Evolutionary conservation across 2,888 invertebrate genomes (phyloP), one percentile per base, ranked within the genome.

Genomic region (Nemotelus nigrinus): DNA sequence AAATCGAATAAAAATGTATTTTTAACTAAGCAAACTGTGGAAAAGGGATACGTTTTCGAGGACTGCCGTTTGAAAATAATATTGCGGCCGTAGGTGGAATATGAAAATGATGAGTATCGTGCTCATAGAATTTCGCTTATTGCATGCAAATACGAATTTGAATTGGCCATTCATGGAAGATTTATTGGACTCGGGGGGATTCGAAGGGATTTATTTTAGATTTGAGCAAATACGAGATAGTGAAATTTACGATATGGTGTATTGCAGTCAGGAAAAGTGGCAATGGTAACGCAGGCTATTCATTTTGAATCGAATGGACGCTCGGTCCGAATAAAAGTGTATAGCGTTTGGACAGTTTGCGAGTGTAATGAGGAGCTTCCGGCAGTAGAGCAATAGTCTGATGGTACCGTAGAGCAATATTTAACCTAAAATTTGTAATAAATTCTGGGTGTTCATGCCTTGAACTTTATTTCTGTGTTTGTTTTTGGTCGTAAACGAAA

Each of bases 1-100:
- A 60, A 60, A 60, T 60, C 60, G 43, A 60, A 60, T 60, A 25
- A 43, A 60, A 60, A 60, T 60, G 60, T 60, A 41, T 41, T 60
- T 39, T 60, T 60, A 60, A 60, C 60, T 7, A 60, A 60, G 41
- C 60, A n/a, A 60, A 41, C 41, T 43, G 60, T 2, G 41, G n/a
- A 25, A 60, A 39, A 41, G 60, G 41, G 41, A 25, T 41, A 41
- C 25, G 60, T 41, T 60, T n/a, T 10, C 41, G 60, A 39, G 60
- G 39, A 58, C 25, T 25, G 41, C 43, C 43, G 43, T 25, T 60
- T 60, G 60, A 60, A 60, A 25, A 60, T 60, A 60, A 60, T 60
- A 60, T 60, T 60, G 7, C 60, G 41, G 50, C 8, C 39, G 60
- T 60, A 25, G 60, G 39, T 7, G 41, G 3, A 60, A 60, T 60